A percentile compares a stretch with the other conserved stretches of the same genome.
Evolutionary conservation across 1,140 invertebrate species (phyloP).

Genomic region (Tribolium madens): DNA sequence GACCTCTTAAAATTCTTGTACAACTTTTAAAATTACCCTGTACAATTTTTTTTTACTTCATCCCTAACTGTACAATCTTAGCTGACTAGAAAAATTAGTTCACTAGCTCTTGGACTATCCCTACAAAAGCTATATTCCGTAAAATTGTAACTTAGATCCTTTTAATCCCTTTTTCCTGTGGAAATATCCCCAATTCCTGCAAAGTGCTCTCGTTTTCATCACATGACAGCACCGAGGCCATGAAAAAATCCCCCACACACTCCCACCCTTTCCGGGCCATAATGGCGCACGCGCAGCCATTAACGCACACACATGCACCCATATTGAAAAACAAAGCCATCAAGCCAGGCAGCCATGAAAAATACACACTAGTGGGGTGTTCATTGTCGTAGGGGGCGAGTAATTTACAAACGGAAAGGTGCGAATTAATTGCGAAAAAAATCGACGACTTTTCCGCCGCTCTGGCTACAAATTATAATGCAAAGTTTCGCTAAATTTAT

Average conservation of each 20-base stretch:
- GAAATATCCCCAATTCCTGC: background rate
- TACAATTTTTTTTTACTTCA: no score
- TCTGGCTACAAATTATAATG: constrained; percentile 32
- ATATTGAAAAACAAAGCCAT: constrained; percentile 42
- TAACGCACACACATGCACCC: constrained; percentile 14
- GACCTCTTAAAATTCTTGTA: no score
- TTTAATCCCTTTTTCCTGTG: background rate
- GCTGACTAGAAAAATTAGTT: no score
- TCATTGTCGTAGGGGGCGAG: background rate
- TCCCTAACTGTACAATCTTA: no score
- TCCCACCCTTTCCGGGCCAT: background rate
- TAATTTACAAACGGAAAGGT: background rate
- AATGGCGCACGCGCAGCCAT: background rate
- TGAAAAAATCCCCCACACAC: background rate
- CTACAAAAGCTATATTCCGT: background rate
- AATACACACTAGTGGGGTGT: constrained; percentile 11
- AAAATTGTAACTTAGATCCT: background rate
- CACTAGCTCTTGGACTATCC: no score
- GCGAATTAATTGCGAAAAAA: constrained; percentile 6
- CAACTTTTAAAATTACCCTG: no score
- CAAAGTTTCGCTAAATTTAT: constrained; percentile 32
- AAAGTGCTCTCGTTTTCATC: background rate
- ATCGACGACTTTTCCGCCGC: background rate
- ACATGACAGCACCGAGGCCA: constrained; percentile 3
- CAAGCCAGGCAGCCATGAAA: constrained; percentile 40